Evolutionary conservation across 2,113 vertebrate species (phyloP).

Genomic region (Promerops cafer): DNA sequence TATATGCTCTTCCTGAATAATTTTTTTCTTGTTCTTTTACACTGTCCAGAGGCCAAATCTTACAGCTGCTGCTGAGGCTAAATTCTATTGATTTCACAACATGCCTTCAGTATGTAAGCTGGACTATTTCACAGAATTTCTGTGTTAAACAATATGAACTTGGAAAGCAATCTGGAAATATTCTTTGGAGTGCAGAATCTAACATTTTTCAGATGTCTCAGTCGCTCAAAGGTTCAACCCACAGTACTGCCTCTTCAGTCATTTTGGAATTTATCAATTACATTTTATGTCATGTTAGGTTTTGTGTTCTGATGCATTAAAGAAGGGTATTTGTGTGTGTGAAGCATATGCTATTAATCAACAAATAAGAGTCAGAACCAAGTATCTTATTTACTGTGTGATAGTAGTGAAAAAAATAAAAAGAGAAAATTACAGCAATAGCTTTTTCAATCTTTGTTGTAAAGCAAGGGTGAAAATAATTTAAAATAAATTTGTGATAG

Average conservation of each 20-base stretch:
- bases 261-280: neutral
- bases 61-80: conserved; percentile 9
- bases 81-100: conserved; percentile 2
- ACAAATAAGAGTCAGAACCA: neutral
- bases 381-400: neutral
- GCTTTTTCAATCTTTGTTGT: neutral
- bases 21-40: conserved; percentile 6
- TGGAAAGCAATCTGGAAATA: neutral
- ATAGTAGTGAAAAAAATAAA: neutral
- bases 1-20: neutral
- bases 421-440: neutral
- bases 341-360: neutral
- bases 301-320: neutral
- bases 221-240: neutral
- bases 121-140: neutral
- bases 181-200: neutral
- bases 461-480: neutral
- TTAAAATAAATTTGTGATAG: neutral
- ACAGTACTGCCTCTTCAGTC: neutral
- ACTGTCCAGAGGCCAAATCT: conserved; percentile 13
- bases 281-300: neutral
- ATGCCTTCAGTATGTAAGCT: neutral
- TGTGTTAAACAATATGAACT: neutral
- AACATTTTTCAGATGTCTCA: neutral
- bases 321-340: neutral